Evolutionary conservation across 1,140 invertebrate species (phyloP).

Genomic region (Drusus annulatus): DNA sequence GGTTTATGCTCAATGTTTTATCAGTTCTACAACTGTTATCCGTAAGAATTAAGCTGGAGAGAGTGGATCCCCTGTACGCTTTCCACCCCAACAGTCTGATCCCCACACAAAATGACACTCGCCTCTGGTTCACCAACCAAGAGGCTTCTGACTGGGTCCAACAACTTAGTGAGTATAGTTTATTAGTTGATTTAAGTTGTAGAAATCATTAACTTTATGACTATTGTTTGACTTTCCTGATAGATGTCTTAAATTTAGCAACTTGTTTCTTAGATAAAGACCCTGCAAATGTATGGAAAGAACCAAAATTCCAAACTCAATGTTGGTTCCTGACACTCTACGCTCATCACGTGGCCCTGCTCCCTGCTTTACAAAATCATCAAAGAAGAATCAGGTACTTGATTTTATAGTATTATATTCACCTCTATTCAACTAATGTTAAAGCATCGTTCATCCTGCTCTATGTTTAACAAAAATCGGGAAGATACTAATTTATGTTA

Average conservation of each 20-base stretch:
- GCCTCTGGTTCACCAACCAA: conserved; percentile 85
- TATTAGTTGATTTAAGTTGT: not conserved
- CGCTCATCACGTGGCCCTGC: conserved; percentile 91
- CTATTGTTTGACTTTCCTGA: not conserved
- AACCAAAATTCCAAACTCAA: conserved; percentile 94
- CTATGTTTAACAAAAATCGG: not conserved
- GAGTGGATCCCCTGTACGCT: conserved; percentile 89
- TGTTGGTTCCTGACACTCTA: conserved; percentile 97
- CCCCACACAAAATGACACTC: conserved; percentile 87
- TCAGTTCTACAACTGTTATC: conserved; percentile 91
- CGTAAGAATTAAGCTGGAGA: conserved; percentile 87
- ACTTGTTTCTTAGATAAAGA: conserved; percentile 65
- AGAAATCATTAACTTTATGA: too few relatives aligned
- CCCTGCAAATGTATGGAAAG: conserved; percentile 76
- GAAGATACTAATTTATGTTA: conserved; percentile 19
- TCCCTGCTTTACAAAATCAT: conserved; percentile 92
- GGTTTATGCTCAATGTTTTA: conserved; percentile 95
- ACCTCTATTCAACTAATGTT: too few relatives aligned
- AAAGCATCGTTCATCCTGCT: too few relatives aligned
- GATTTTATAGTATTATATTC: not conserved
- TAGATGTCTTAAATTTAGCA: not conserved
- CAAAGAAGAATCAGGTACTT: conserved; percentile 77
- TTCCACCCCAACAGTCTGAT: conserved; percentile 87
- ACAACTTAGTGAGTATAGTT: conserved; percentile 73
- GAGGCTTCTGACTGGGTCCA: conserved; percentile 85